Evolutionary conservation across 1,140 invertebrate genomes (phyloP).

Genomic region (Drosophila insularis): DNA sequence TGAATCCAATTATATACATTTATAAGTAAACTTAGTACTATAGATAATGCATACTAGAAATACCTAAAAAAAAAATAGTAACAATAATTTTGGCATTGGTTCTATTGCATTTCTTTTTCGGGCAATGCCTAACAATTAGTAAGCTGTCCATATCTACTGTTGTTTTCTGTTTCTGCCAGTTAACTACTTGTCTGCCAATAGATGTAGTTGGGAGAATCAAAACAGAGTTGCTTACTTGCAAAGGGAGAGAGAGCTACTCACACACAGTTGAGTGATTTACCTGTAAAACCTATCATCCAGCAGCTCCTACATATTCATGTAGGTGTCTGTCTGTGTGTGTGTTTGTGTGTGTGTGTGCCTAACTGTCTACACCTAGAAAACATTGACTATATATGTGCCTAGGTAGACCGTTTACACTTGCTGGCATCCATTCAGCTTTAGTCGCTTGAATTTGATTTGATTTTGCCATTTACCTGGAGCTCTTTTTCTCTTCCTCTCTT

Average conservation of each 20-base stretch:
- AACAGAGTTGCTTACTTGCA: background rate
- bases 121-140: background rate
- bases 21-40: background rate
- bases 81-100: background rate
- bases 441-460: slow-evolving; percentile 66
- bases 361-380: background rate
- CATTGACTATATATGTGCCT: background rate
- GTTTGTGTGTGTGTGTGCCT: background rate
- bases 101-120: background rate
- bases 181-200: background rate
- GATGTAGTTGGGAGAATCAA: background rate
- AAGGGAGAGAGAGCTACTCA: background rate
- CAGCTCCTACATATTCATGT: background rate
- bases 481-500: background rate
- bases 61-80: too few relatives aligned
- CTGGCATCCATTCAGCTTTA: slow-evolving; percentile 50
- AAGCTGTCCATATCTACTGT: background rate
- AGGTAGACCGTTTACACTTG: background rate
- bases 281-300: background rate
- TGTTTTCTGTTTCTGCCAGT: background rate
- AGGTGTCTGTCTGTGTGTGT: background rate
- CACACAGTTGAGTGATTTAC: slow-evolving; percentile 5
- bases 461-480: slow-evolving; percentile 56
- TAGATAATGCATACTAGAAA: background rate
- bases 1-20: too few relatives aligned